These are phyloP conservation scores for Drosophila atripex DNA, from an alignment of 2,888 invertebrate species.

Conservation along the genomic window DNA sequence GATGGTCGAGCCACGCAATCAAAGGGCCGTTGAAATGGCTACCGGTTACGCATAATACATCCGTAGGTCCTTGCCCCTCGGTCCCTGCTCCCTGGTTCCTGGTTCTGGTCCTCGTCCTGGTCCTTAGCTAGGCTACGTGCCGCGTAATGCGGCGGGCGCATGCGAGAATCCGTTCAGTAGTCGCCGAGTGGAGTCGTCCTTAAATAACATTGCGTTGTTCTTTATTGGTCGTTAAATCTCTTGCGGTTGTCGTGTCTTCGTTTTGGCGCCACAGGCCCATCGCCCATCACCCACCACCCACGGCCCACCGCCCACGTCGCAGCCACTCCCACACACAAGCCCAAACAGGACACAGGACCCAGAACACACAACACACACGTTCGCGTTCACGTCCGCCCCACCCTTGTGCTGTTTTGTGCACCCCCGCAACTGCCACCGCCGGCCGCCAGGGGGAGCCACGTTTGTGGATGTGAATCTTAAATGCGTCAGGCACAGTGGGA, in stretches of 20 bases:
- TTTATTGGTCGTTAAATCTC: conserved; percentile 80
- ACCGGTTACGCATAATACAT: conserved; percentile 77
- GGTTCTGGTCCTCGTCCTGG: background rate
- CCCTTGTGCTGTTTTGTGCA: conserved; percentile 24
- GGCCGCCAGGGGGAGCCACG: conserved; percentile 35
- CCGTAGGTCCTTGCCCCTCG: conserved; percentile 45
- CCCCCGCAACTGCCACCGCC: conserved; percentile 40
- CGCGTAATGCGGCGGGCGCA: conserved; percentile 39
- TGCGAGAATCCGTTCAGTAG: conserved; percentile 65
- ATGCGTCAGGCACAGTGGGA: conserved; percentile 31
- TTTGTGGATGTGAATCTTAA: conserved; percentile 34
- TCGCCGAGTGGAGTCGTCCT: conserved; percentile 52
- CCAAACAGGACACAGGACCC: background rate
- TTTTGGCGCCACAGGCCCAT: conserved; percentile 17
- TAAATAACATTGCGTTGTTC: conserved; percentile 78
- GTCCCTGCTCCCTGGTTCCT: conserved; percentile 31
- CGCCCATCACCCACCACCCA: background rate
- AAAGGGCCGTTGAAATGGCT: conserved; percentile 74
- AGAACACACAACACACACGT: background rate
- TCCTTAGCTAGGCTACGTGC: conserved; percentile 13
- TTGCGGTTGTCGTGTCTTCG: conserved; percentile 77
- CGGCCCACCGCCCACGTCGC: background rate
- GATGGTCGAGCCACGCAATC: conserved; percentile 56
- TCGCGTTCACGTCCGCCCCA: background rate
- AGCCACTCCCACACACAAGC: background rate